Conservation (phyloP, 2,888 invertebrate species). For the Carcina quercana region DNA sequence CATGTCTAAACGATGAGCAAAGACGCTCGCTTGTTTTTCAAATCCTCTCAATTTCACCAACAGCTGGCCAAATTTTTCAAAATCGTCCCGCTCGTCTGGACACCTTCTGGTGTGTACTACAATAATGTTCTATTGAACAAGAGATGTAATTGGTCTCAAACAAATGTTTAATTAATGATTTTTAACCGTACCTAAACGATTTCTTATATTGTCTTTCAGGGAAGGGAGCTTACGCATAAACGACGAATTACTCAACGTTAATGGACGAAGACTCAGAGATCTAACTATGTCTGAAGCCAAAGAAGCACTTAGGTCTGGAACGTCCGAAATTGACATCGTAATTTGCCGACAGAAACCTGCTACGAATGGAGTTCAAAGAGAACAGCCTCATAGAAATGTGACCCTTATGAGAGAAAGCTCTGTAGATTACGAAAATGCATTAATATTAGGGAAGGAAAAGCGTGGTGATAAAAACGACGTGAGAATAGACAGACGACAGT, state of each 20-base stretch:
- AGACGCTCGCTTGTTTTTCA: too few relatives aligned
- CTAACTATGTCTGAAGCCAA: constrained; percentile 79
- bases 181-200: too few relatives aligned
- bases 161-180: too few relatives aligned
- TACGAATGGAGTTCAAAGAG: constrained; percentile 33
- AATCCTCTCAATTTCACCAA: too few relatives aligned
- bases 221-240: constrained; percentile 79
- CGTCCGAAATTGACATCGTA: constrained; percentile 79
- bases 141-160: too few relatives aligned
- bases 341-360: constrained; percentile 67
- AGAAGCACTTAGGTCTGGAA: constrained; percentile 76
- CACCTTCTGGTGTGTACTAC: too few relatives aligned
- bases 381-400: constrained; percentile 33
- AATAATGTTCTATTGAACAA: too few relatives aligned
- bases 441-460: constrained; percentile 68
- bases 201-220: constrained; percentile 49
- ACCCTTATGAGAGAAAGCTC: constrained; percentile 77
- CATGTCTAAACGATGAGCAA: too few relatives aligned
- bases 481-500: constrained; percentile 80
- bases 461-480: constrained; percentile 68
- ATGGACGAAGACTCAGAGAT: constrained; percentile 79
- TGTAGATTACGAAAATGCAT: constrained; percentile 80
- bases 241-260: constrained; percentile 83
- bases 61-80: too few relatives aligned
- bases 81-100: too few relatives aligned